phyloP scores from a whole-genome alignment of 2,113 vertebrate genomes.

The Calonectris borealis region DNA sequence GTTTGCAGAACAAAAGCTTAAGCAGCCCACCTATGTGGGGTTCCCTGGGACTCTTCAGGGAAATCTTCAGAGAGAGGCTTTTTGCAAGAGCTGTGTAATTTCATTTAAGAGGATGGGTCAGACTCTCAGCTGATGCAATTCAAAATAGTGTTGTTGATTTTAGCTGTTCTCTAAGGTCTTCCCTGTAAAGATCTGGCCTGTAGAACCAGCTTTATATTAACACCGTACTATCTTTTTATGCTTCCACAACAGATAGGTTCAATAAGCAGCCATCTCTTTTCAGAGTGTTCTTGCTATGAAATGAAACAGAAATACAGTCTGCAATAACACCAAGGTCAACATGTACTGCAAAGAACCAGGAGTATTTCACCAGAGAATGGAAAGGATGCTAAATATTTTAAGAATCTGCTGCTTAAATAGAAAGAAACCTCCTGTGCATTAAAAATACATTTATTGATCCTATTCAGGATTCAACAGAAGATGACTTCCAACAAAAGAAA shows the following conservation, averaged over 20 bases:
- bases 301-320: constrained; percentile 3
- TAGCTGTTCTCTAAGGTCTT: background rate
- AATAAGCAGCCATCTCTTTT: constrained; percentile 25
- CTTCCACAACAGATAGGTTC: constrained; percentile 12
- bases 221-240: background rate
- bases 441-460: constrained; percentile 45
- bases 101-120: background rate
- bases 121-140: background rate
- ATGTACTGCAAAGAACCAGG: background rate
- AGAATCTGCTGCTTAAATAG: constrained; percentile 35
- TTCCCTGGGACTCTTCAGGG: background rate
- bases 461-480: constrained; percentile 13
- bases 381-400: constrained; percentile 58
- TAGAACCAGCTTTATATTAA: background rate
- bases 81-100: background rate
- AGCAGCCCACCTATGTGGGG: background rate
- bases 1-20: background rate
- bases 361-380: background rate
- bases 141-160: background rate
- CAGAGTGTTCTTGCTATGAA: background rate
- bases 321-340: constrained; percentile 32
- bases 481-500: background rate
- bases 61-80: background rate
- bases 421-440: background rate
- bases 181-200: background rate